Evolutionary conservation across 2,113 vertebrate species (phyloP), one percentile per base, ranked within the genome.

Genomic region (Baryphthengus martii): DNA sequence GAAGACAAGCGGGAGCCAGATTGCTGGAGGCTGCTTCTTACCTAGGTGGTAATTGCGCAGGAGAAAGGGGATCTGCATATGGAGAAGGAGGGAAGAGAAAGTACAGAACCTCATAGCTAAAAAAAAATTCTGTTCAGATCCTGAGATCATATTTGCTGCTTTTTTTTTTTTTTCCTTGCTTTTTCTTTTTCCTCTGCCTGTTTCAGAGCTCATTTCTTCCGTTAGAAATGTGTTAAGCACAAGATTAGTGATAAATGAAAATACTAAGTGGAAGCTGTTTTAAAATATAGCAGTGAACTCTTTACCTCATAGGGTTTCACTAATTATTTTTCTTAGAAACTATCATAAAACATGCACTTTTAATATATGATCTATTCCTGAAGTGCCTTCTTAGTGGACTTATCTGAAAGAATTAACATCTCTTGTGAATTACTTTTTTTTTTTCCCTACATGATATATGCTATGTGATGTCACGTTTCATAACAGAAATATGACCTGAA

Each of bases 181-280:
- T 33, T 37, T 40, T 20, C 29, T 17, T 20, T 6, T 2, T 16
- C 19, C 50, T 63, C 80, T 90, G 52, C 40, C 44, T 91, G 25
- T 92, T 92, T 96, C 87, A 95, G 93, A 85, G 50, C 28, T 93
- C 74, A 7, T 93, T 93, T 94, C 90, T 97, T 96, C 72, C 56
- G 95, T 66, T 78, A 81, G 25, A 97, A 95, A 86, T 58, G 19
- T 82, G 53, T 94, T 89, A 85, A 92, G 44, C 42, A 73, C 35
- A 88, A 89, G 85, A 88, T 94, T 88, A 94, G 50, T 87, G 85
- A 88, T 91, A 93, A 96, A 78, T 59, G 45, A 92, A 93, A 97
- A 94, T 17, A 68, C 29, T 85, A 95, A 82, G 19, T 85, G 49
- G 52, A 96, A 96, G 66, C 45, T 89, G 55, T 95, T 96, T 89